A percentile compares a stretch with the other conserved stretches of the same genome.
Conservation (phyloP, 30 jellyfish, hydroid and myxozoan genomes). For the Sanderia malayensis region DNA sequence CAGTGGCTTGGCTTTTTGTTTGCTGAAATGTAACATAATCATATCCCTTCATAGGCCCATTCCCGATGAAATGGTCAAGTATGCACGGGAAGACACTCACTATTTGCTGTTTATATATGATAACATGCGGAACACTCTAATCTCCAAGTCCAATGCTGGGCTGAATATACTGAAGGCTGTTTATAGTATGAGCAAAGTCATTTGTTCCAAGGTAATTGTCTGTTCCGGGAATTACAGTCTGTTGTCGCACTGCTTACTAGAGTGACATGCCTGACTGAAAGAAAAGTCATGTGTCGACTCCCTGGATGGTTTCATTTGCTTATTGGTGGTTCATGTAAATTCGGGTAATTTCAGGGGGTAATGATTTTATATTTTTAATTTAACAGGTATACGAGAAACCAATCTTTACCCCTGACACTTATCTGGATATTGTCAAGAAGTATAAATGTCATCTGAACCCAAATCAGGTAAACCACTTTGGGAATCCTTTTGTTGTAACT, state of each 20-base stretch:
- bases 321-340: no score
- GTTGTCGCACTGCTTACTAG: no score
- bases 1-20: no score
- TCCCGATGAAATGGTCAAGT: slow-evolving; percentile 94
- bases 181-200: slow-evolving; percentile 65
- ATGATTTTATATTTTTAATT: no score
- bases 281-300: no score
- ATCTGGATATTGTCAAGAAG: slow-evolving; percentile 58
- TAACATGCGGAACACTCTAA: slow-evolving; percentile 62
- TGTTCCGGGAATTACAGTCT: no score
- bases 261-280: no score
- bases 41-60: slow-evolving; percentile 81
- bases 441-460: slow-evolving; percentile 76
- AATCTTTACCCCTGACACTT: slow-evolving; percentile 67
- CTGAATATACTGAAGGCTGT: slow-evolving; percentile 71
- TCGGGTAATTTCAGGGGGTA: no score
- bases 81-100: slow-evolving; percentile 98
- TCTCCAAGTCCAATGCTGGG: slow-evolving; percentile 54
- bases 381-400: slow-evolving; percentile 75
- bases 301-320: no score
- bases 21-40: no score
- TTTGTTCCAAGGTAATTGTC: slow-evolving; percentile 72
- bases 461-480: slow-evolving; percentile 90
- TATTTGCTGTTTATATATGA: slow-evolving; percentile 84
- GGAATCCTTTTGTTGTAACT: no score